Evolutionary conservation across 2,797 vertebrate genomes (phyloP).

Genomic region (Rallus crepitans): DNA sequence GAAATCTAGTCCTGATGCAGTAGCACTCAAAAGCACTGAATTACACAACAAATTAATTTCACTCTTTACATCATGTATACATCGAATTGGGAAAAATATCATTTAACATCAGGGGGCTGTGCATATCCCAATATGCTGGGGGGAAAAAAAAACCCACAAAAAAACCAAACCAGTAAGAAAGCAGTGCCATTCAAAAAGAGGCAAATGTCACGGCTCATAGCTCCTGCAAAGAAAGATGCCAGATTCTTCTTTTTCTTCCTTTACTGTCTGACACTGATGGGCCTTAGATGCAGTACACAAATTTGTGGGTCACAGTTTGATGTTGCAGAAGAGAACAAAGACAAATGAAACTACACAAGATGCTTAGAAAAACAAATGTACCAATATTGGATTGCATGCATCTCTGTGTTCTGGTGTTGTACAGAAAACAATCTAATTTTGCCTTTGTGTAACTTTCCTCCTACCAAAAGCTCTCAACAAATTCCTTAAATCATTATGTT

Average conservation of each 20-base stretch:
- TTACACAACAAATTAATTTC: not conserved
- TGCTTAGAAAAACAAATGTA: not conserved
- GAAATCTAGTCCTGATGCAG: not conserved
- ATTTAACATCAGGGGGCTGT: not conserved
- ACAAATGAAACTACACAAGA: not conserved
- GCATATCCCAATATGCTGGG: not conserved
- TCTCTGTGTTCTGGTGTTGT: not conserved
- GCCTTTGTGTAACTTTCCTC: conserved; percentile 12
- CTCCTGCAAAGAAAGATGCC: not conserved
- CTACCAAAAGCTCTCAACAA: conserved; percentile 14
- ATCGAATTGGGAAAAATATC: not conserved
- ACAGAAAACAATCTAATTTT: conserved; percentile 27
- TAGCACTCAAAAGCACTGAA: not conserved
- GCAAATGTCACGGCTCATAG: not conserved
- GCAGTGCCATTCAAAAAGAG: not conserved
- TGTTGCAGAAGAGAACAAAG: not conserved
- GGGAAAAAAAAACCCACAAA: too few relatives aligned
- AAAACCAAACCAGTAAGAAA: not conserved
- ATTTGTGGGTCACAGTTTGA: not conserved
- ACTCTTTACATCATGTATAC: not conserved
- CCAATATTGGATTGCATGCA: not conserved
- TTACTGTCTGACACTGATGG: not conserved
- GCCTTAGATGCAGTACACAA: not conserved
- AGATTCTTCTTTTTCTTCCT: not conserved
- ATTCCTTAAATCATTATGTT: conserved; percentile 61